phyloP scores from a whole-genome alignment of 2,113 vertebrate species.

The Columbina picui region DNA sequence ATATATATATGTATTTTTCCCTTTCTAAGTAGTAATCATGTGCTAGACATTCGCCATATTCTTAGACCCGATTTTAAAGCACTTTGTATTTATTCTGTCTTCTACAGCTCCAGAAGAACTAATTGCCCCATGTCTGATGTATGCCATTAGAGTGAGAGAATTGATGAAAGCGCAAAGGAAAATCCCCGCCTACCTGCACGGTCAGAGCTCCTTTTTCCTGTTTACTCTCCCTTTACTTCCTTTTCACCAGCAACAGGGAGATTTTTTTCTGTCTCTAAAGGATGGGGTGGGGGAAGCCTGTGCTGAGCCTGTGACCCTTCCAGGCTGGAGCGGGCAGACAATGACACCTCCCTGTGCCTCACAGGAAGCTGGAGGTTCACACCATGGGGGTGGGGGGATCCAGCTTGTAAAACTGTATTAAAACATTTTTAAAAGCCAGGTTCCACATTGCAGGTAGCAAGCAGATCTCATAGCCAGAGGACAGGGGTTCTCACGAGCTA shows the following conservation, averaged over 20 bases:
- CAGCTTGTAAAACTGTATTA: neutral
- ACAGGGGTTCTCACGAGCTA: fast-evolving
- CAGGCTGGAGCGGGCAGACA: neutral
- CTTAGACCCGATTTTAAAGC: neutral
- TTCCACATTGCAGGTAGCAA: neutral
- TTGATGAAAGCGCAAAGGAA: constrained; percentile 81
- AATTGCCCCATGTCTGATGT: constrained; percentile 29
- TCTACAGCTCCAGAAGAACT: constrained; percentile 61
- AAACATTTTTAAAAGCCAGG: neutral
- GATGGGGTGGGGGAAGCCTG: neutral
- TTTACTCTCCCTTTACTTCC: constrained; percentile 88
- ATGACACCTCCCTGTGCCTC: neutral
- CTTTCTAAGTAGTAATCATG: neutral
- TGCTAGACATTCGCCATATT: neutral
- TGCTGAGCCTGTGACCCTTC: neutral
- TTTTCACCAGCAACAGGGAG: neutral
- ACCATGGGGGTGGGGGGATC: too few species aligned
- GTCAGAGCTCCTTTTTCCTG: constrained; percentile 87
- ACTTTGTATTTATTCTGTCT: neutral
- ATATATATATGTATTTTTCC: neutral
- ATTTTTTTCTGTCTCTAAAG: neutral
- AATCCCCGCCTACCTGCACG: constrained; percentile 70
- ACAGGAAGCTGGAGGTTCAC: neutral
- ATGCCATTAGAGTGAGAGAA: constrained; percentile 80
- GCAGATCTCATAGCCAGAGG: neutral